Conservation (phyloP, 1,140 invertebrate genomes). For the Melipona quadrifasciata region DNA sequence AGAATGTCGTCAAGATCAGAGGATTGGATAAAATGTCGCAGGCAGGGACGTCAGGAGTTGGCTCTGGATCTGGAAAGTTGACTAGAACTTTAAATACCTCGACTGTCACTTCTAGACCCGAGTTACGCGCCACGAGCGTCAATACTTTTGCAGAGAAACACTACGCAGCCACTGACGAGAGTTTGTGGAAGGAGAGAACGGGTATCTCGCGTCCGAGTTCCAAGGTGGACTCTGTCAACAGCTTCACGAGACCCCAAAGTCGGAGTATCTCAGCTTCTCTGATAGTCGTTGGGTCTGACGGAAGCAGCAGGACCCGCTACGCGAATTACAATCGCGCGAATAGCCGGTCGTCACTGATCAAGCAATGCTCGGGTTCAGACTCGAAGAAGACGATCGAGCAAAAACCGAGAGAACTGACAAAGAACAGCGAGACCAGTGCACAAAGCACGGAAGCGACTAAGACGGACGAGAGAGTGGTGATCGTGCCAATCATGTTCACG, state of each 20-base stretch:
- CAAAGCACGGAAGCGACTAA: neutral
- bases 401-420: neutral
- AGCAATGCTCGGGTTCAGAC: neutral
- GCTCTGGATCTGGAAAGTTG: neutral
- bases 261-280: neutral
- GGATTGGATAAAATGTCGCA: neutral
- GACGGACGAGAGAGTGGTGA: conserved; percentile 49
- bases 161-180: neutral
- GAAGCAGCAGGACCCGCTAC: neutral
- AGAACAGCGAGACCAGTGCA: neutral
- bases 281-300: neutral
- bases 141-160: conserved; percentile 39
- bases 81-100: neutral
- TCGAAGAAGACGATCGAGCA: conserved; percentile 1
- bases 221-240: neutral
- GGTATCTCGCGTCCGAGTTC: no score
- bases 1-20: no score
- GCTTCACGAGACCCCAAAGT: neutral
- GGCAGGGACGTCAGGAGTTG: neutral
- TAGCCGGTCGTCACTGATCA: conserved; percentile 5
- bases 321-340: neutral
- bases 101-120: neutral
- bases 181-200: neutral
- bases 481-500: conserved; percentile 62
- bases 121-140: conserved; percentile 17